Conservation (phyloP, 2,888 invertebrate species). For the Trachelus troglodyta region DNA sequence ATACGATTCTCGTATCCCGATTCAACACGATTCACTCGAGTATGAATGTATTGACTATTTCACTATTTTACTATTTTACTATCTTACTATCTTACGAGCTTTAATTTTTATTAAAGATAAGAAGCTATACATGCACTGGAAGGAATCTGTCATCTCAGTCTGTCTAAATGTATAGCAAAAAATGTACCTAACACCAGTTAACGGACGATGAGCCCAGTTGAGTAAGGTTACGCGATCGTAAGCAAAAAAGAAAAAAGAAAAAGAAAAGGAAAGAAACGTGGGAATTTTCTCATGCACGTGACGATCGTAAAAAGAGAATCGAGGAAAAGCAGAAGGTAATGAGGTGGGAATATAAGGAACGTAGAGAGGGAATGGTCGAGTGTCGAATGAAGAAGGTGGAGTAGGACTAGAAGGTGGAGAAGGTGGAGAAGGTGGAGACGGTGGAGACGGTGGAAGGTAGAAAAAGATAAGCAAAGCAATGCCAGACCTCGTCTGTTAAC, state of each 20-base stretch:
- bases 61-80: not conserved
- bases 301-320: constrained; percentile 10
- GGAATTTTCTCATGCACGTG: constrained; percentile 35
- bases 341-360: not conserved
- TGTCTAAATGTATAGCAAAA: not conserved
- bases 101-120: not conserved
- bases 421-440: constrained; percentile 8
- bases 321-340: constrained; percentile 1
- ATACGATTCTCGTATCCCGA: constrained; percentile 27
- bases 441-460: constrained; percentile 29
- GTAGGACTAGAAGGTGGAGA: not conserved
- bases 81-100: not conserved
- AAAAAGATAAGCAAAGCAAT: constrained; percentile 14
- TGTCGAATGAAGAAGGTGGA: not conserved
- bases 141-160: not conserved
- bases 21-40: not conserved
- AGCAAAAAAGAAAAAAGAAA: constrained; percentile 18
- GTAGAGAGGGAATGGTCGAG: not conserved
- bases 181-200: not conserved
- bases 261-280: constrained; percentile 37
- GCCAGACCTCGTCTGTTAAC: constrained; percentile 26
- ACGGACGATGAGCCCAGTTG: not conserved
- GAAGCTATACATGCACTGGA: not conserved
- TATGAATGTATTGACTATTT: not conserved
- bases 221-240: not conserved